Conservation (phyloP, 2,888 invertebrate species). For the Tenthredo livida region DNA sequence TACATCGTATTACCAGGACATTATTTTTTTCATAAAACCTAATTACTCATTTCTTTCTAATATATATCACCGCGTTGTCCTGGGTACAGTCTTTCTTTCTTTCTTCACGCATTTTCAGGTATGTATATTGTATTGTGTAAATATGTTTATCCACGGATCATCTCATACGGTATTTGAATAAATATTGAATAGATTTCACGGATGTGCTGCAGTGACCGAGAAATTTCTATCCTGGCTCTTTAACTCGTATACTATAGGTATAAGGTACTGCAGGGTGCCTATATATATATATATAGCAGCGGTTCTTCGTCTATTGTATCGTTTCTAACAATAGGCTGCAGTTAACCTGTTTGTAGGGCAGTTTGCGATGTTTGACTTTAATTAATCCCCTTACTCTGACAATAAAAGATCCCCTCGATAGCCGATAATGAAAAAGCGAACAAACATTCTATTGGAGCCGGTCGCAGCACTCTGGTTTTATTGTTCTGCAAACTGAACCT, state of each 20-base stretch:
- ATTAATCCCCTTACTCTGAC: constrained; percentile 67
- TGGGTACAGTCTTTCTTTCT: not conserved
- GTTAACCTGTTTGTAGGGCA: constrained; percentile 68
- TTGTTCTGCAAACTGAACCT: constrained; percentile 52
- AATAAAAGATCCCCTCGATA: constrained; percentile 62
- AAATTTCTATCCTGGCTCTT: not conserved
- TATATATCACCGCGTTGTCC: not conserved
- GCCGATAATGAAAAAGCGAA: constrained; percentile 67
- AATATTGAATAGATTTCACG: constrained; percentile 25
- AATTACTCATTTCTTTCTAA: not conserved
- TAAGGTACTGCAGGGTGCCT: not conserved
- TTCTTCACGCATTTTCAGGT: not conserved
- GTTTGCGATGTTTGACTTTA: constrained; percentile 73
- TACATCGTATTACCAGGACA: too few species aligned
- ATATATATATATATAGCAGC: too few species aligned
- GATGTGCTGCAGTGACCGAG: constrained; percentile 3
- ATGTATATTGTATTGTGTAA: not conserved
- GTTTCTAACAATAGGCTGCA: constrained; percentile 62
- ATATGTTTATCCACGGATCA: constrained; percentile 18
- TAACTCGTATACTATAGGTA: not conserved
- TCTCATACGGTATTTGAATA: not conserved
- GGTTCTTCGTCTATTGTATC: constrained; percentile 28
- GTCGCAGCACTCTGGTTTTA: constrained; percentile 55
- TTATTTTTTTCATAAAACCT: not conserved
- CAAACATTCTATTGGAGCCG: constrained; percentile 64